phyloP scores from a whole-genome alignment of 2,888 invertebrate genomes.

The Scaeva pyrastri region DNA sequence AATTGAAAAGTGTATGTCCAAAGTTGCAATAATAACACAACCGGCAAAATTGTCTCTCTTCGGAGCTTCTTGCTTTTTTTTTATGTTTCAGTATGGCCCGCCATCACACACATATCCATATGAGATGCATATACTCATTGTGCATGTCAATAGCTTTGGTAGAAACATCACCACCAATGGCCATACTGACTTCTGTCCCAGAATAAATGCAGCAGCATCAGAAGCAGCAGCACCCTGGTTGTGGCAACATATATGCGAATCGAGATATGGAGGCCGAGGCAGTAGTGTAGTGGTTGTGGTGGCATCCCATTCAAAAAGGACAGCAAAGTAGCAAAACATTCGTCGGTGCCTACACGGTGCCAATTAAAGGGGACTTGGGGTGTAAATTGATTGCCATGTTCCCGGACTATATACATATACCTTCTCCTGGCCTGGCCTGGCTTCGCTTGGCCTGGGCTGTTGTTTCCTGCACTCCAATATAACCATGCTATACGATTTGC shows the following conservation, averaged over 20 bases:
- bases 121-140: slow-evolving; percentile 62
- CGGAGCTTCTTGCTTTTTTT: slow-evolving; percentile 33
- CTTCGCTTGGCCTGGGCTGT: slow-evolving; percentile 52
- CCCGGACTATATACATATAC: slow-evolving; percentile 55
- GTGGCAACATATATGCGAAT: neutral
- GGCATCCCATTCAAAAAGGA: slow-evolving; percentile 53
- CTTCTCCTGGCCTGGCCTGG: slow-evolving; percentile 1
- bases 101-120: slow-evolving; percentile 65
- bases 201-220: slow-evolving; percentile 46
- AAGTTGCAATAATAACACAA: slow-evolving; percentile 35
- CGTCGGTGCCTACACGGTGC: slow-evolving; percentile 74
- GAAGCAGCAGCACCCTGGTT: slow-evolving; percentile 35
- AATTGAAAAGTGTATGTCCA: slow-evolving; percentile 50
- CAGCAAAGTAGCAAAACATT: slow-evolving; percentile 60
- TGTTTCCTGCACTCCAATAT: slow-evolving; percentile 71
- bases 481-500: slow-evolving; percentile 20
- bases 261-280: slow-evolving; percentile 63
- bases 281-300: slow-evolving; percentile 7
- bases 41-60: slow-evolving; percentile 18
- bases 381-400: slow-evolving; percentile 77
- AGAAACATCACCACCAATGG: slow-evolving; percentile 66
- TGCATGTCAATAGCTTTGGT: slow-evolving; percentile 72
- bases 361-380: slow-evolving; percentile 76
- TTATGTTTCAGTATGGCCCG: slow-evolving; percentile 55
- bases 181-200: slow-evolving; percentile 62